A percentile compares a stretch with the other conserved stretches of the same genome.
These are phyloP conservation scores for Drosophila neocordata DNA, from an alignment of 1,140 invertebrate genomes.

Conservation along the genomic window DNA sequence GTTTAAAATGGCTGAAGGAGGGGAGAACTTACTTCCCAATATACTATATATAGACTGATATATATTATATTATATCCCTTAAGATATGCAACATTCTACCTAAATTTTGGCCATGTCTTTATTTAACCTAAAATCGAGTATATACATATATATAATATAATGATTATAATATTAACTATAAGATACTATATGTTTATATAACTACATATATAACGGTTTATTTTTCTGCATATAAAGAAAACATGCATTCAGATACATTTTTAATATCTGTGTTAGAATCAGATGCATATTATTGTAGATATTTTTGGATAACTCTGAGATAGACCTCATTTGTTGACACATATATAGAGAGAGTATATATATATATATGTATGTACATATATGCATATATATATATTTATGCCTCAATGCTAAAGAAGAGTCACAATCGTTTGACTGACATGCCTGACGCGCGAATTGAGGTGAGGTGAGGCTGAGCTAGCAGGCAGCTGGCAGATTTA, in stretches of 20 bases:
- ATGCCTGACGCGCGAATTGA: slow-evolving; percentile 8
- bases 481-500: slow-evolving; percentile 9
- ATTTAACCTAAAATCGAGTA: too few species aligned
- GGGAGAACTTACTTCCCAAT: too few species aligned
- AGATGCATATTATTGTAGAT: too few species aligned
- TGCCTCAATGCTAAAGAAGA: slow-evolving; percentile 10
- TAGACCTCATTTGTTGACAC: neutral
- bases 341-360: neutral
- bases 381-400: neutral
- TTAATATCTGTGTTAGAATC: too few species aligned
- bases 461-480: slow-evolving; percentile 7
- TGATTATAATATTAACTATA: too few species aligned
- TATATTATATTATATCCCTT: neutral
- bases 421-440: slow-evolving; percentile 16
- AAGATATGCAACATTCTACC: too few species aligned
- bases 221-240: too few species aligned
- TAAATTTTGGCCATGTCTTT: too few species aligned
- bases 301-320: neutral
- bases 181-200: too few species aligned
- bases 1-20: neutral
- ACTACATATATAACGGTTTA: too few species aligned
- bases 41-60: neutral
- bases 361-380: neutral
- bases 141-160: too few species aligned
- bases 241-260: too few species aligned